Base-by-base conservation (phyloP, 2,888 invertebrate species). In the Caenorhabditis imperialis region DNA sequence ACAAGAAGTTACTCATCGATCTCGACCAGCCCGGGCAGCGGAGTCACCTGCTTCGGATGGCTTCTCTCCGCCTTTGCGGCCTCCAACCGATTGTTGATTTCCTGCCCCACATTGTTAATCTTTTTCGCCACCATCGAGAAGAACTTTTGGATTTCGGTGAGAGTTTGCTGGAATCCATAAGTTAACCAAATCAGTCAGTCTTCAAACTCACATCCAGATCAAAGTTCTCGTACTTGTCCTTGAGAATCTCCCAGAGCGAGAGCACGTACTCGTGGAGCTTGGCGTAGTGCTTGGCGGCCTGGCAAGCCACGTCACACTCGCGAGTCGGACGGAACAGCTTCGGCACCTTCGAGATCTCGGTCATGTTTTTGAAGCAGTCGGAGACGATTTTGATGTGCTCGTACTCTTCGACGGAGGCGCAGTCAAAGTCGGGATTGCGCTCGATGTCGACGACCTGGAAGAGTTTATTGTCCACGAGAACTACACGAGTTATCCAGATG, bases 371-470 rank as follows among this genome's bases (percentile, higher is more conserved):
- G 53, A 63, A 69, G 57, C 82, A 82, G 37, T 82, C 82, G 2
- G 81, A 79, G 20, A 82, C 77, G 54, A 82, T 77, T 58, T 82
- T 81, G 42, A 82, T 58, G 16, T 77, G 63, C 6, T 60, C 54
- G 61, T 80, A 85, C 10, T 82, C 69, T 22, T 69, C 58, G 14
- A 82, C 44, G 3, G 81, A 77, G 7, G 61, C 37, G 63, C 85
- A 85, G 54, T 84, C 84, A 53, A 85, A 85, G 23, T 84, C 69
- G 3, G 78, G 77, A 50, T 85, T 85, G 30, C 83, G 70, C 47
- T 85, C 85, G n/a, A 85, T 73, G 51, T 85, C 85, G 27, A 85
- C 55, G 6, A 83, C 79, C 84, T 84, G 61, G 61, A 77, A 47
- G 35, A 18, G 22, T 16, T 20, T 27, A 7, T 1, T 51, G 3